Evolutionary conservation across 2,888 invertebrate genomes (phyloP).

Genomic region (Ceramica pisi): DNA sequence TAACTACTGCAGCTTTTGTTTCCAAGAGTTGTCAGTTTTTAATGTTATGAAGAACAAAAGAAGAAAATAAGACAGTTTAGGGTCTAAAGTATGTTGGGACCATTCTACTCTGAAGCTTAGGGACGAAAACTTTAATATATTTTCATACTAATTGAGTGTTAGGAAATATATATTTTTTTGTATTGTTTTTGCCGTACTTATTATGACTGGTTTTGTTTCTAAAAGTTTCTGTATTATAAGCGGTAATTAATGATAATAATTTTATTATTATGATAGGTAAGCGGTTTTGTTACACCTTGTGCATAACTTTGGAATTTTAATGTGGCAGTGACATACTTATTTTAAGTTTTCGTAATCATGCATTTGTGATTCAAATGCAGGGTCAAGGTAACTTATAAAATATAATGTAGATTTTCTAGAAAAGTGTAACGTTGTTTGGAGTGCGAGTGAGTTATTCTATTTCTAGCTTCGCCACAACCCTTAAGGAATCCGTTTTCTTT

Average conservation of each 20-base stretch:
- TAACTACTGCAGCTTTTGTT: neutral
- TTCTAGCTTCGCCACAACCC: too few species aligned
- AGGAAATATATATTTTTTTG: neutral
- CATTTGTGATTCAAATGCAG: conserved; percentile 2
- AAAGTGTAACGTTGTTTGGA: neutral
- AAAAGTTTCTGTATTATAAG: too few species aligned
- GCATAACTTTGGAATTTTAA: neutral
- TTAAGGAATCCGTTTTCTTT: too few species aligned
- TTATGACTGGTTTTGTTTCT: too few species aligned
- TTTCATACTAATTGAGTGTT: neutral
- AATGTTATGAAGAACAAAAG: neutral
- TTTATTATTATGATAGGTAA: too few species aligned
- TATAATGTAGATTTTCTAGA: neutral
- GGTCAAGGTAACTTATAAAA: conserved; percentile 13
- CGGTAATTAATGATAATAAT: too few species aligned
- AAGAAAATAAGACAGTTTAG: neutral
- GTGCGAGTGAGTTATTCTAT: too few species aligned
- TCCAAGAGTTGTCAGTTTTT: neutral
- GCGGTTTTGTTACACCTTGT: neutral
- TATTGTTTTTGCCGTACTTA: too few species aligned
- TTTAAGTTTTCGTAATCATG: conserved; percentile 22
- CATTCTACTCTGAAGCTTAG: neutral
- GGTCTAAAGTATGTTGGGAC: too few species aligned
- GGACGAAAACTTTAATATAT: neutral
- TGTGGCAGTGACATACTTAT: conserved; percentile 27